Conservation (phyloP, 2,797 vertebrate species). For the Macropus fuliginosus region DNA sequence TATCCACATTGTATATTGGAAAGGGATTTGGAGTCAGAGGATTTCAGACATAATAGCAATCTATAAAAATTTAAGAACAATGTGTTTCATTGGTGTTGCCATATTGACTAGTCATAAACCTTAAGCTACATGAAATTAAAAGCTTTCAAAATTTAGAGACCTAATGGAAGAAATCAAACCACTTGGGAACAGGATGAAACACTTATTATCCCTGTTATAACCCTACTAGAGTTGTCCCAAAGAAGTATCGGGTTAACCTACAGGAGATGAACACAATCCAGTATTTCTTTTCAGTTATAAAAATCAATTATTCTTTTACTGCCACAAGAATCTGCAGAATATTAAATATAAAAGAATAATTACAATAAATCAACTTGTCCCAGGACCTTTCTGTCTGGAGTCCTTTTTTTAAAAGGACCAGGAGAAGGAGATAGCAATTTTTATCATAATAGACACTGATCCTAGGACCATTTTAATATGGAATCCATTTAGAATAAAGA, state of each 20-base stretch:
- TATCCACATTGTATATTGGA: background rate
- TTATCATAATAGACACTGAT: background rate
- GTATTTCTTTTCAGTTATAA: background rate
- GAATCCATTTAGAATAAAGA: background rate
- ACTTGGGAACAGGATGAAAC: background rate
- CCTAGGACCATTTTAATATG: background rate
- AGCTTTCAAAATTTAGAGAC: background rate
- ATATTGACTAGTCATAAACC: background rate
- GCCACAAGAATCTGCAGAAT: background rate
- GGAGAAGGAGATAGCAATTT: background rate
- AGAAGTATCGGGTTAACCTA: background rate
- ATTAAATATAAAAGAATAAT: background rate
- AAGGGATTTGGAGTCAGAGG: background rate
- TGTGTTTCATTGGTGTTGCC: background rate
- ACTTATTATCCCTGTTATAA: background rate
- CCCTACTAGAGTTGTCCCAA: background rate
- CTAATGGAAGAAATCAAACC: background rate
- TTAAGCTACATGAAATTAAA: background rate
- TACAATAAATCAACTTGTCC: background rate
- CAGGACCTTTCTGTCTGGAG: background rate
- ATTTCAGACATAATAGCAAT: background rate
- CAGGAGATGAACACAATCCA: background rate
- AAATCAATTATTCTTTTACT: background rate
- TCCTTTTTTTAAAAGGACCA: background rate
- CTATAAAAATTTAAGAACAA: background rate